Evolutionary conservation across 2,888 invertebrate genomes (phyloP).

Genomic region (Philhelius pedissequus): DNA sequence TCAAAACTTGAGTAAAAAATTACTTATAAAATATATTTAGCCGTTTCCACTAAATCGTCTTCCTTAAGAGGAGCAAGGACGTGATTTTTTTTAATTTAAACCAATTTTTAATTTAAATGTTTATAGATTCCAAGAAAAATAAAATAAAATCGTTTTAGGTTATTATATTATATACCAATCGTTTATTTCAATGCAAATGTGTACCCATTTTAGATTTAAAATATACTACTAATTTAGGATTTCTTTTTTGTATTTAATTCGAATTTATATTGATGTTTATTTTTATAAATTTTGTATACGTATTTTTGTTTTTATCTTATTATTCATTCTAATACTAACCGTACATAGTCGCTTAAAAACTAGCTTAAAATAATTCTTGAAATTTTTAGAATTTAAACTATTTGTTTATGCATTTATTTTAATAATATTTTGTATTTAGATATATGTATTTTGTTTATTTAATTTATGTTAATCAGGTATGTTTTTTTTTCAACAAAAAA

Average conservation of each 20-base stretch:
- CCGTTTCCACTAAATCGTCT: too few relatives aligned
- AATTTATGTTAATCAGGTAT: slow-evolving; percentile 43
- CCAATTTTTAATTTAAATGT: too few relatives aligned
- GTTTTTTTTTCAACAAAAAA: slow-evolving; percentile 21
- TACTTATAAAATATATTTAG: too few relatives aligned
- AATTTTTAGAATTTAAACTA: slow-evolving; percentile 6
- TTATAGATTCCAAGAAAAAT: too few relatives aligned
- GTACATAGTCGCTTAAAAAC: slow-evolving; percentile 46
- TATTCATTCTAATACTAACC: slow-evolving; percentile 41
- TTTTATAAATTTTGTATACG: background rate
- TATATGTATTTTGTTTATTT: background rate
- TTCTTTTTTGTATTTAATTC: slow-evolving; percentile 23
- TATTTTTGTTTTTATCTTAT: background rate
- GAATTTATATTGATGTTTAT: slow-evolving; percentile 24
- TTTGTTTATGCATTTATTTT: background rate
- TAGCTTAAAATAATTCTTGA: slow-evolving; percentile 21
- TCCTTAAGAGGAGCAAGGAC: too few relatives aligned
- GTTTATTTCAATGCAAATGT: slow-evolving; percentile 44
- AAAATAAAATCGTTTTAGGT: background rate
- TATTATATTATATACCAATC: slow-evolving; percentile 15
- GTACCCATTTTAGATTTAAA: slow-evolving; percentile 12
- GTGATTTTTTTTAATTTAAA: too few relatives aligned
- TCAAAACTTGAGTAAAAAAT: too few relatives aligned
- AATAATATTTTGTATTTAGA: background rate
- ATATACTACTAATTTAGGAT: slow-evolving; percentile 4